These are phyloP conservation scores for Catostomus latipinnis DNA, from an alignment of 2,797 vertebrate species.

Conservation along the genomic window DNA sequence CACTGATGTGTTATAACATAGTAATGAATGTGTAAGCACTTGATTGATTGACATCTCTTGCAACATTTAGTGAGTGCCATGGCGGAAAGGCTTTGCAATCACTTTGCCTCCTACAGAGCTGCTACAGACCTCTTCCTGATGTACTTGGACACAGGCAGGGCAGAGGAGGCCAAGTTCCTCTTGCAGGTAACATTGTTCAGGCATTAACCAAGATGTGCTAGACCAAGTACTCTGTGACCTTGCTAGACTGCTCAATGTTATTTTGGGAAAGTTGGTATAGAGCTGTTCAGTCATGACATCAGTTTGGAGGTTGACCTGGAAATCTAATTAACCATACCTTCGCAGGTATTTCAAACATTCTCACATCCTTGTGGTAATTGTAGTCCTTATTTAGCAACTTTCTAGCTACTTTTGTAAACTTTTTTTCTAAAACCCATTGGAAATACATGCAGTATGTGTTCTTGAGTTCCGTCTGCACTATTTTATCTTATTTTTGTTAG, in stretches of 20 bases:
- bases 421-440: too few relatives aligned
- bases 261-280: background rate
- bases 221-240: slow-evolving; percentile 1
- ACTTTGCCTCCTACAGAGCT: slow-evolving; percentile 87
- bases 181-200: slow-evolving; percentile 79
- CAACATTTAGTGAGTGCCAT: slow-evolving; percentile 86
- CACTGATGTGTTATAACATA: slow-evolving; percentile 12
- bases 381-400: too few relatives aligned
- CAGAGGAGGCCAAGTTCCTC: slow-evolving; percentile 87
- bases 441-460: too few relatives aligned
- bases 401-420: too few relatives aligned
- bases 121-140: slow-evolving; percentile 88
- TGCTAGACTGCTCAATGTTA: slow-evolving; percentile 19
- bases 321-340: too few relatives aligned
- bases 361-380: too few relatives aligned
- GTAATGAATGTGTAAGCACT: slow-evolving; percentile 6
- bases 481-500: too few relatives aligned
- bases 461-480: too few relatives aligned
- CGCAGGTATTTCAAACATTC: too few relatives aligned
- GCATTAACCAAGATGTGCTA: background rate
- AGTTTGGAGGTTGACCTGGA: too few relatives aligned
- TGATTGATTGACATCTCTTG: slow-evolving; percentile 43
- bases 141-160: slow-evolving; percentile 78
- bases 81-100: slow-evolving; percentile 90
- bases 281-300: too few relatives aligned